phyloP scores from a whole-genome alignment of 2,113 vertebrate genomes.

The Patagioenas fasciata region DNA sequence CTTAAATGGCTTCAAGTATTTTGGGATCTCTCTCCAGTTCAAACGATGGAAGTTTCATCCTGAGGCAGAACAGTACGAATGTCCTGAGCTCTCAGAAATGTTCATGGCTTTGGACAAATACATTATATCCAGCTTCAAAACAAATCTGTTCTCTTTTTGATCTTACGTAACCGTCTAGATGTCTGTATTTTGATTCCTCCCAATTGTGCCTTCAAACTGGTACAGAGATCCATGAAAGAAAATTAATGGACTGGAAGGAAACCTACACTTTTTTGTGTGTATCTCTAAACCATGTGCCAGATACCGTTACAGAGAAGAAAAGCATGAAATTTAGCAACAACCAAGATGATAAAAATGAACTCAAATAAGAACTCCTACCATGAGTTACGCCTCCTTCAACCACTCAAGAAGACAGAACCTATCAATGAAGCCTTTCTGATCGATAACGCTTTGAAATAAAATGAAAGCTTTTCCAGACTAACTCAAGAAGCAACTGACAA shows the following conservation, averaged over 20 bases:
- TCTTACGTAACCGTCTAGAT: neutral
- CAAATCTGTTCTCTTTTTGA: neutral
- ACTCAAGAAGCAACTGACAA: neutral
- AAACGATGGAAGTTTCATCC: neutral
- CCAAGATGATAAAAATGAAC: neutral
- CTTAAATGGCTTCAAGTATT: neutral
- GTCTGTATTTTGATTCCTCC: neutral
- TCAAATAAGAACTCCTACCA: neutral
- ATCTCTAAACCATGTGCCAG: neutral
- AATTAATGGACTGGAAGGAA: conserved; percentile 40
- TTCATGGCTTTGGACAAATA: neutral
- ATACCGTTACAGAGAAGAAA: neutral
- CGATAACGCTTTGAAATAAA: conserved; percentile 7
- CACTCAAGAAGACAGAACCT: neutral
- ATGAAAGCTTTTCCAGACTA: neutral
- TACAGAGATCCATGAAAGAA: neutral
- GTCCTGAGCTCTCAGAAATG: neutral
- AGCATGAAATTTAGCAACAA: neutral
- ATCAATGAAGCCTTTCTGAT: neutral
- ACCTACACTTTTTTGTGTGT: neutral
- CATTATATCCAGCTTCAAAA: neutral
- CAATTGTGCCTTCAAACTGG: neutral
- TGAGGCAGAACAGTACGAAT: conserved; percentile 13
- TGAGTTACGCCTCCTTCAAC: neutral
- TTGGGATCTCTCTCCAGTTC: neutral